Conservation (phyloP, 2,888 invertebrate genomes). For the Hecatera dysodea region DNA sequence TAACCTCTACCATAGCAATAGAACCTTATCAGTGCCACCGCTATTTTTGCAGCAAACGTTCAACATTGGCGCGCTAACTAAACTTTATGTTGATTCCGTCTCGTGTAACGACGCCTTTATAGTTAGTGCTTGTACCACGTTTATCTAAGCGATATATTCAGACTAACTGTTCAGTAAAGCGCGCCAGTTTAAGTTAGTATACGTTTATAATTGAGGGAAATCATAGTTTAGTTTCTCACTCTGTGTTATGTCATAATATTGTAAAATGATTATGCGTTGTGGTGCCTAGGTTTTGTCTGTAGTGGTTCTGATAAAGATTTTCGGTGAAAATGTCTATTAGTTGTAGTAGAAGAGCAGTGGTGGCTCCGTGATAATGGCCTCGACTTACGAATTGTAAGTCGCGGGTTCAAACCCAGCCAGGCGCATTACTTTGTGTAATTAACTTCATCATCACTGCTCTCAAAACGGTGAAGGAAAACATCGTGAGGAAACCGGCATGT, state of each 20-base stretch:
- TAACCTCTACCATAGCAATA: conserved; percentile 21
- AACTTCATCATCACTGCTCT: no score
- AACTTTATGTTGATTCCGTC: conserved; percentile 57
- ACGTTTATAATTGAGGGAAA: conserved; percentile 64
- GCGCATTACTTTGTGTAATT: no score
- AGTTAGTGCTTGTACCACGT: conserved; percentile 61
- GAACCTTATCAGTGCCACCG: conserved; percentile 28
- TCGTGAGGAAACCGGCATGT: no score
- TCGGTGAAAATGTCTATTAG: neutral
- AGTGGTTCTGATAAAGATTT: conserved; percentile 4
- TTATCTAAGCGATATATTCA: conserved; percentile 68
- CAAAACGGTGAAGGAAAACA: no score
- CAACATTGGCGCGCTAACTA: conserved; percentile 40
- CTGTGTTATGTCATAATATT: conserved; percentile 39
- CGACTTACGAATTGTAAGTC: no score
- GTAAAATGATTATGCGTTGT: neutral
- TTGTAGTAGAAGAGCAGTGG: no score
- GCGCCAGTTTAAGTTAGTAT: conserved; percentile 62
- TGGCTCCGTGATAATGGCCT: no score
- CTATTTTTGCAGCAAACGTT: conserved; percentile 40
- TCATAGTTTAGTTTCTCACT: conserved; percentile 54
- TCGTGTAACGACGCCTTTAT: conserved; percentile 60
- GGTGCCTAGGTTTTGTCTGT: neutral
- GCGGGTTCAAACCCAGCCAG: no score
- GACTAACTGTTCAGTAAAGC: conserved; percentile 65